Evolutionary conservation across 2,797 vertebrate genomes (phyloP).

Genomic region (Pseudomugil tenellus): DNA sequence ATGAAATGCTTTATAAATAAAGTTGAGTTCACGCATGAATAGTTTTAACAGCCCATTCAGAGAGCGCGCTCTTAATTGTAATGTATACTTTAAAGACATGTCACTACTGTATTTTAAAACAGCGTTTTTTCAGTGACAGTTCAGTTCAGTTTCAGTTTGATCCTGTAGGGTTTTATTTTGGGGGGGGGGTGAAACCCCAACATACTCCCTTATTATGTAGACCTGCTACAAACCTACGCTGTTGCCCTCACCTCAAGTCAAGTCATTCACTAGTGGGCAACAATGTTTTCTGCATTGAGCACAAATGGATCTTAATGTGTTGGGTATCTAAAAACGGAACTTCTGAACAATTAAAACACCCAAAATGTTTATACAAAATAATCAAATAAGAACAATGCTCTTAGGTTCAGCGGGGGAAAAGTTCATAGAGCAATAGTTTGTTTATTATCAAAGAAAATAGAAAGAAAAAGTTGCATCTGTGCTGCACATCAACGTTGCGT

Average conservation of each 20-base stretch:
- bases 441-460: conserved; percentile 20
- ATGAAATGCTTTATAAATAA: too few species aligned
- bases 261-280: too few species aligned
- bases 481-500: conserved; percentile 38
- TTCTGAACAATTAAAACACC: conserved; percentile 20
- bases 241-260: too few species aligned
- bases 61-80: background rate
- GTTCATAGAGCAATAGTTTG: conserved; percentile 20
- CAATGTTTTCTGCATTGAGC: too few species aligned
- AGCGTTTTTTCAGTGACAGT: background rate
- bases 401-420: background rate
- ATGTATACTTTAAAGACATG: background rate
- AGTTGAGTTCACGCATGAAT: too few species aligned
- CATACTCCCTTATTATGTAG: too few species aligned
- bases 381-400: too few species aligned
- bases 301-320: background rate
- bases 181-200: too few species aligned
- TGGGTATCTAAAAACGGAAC: background rate
- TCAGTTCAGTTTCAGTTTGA: too few species aligned
- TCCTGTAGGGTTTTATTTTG: background rate
- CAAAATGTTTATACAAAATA: background rate
- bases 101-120: background rate
- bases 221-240: too few species aligned
- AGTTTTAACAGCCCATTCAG: background rate
- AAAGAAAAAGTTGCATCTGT: conserved; percentile 26